Percentiles rank a stretch among this genome's conserved stretches.
These are phyloP conservation scores for Oeneis ivallda DNA, from an alignment of 2,888 invertebrate genomes.

Conservation along the genomic window DNA sequence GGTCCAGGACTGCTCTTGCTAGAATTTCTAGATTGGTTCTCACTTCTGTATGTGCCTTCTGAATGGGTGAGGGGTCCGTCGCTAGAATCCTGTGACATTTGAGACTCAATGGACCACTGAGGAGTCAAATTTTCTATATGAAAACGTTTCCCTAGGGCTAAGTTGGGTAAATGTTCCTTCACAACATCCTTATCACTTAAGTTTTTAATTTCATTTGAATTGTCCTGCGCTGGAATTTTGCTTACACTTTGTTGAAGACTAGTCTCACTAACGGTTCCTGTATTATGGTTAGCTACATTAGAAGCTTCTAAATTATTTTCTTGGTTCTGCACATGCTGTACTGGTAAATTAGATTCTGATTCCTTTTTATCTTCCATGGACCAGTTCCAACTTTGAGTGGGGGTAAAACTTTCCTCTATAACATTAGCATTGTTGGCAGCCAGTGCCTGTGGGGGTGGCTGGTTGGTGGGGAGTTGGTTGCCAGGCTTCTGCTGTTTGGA, in stretches of 20 bases:
- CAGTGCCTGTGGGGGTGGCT: slow-evolving; percentile 40
- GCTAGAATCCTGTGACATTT: slow-evolving; percentile 85
- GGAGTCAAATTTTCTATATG: slow-evolving; percentile 76
- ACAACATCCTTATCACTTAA: slow-evolving; percentile 68
- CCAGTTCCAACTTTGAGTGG: slow-evolving; percentile 84
- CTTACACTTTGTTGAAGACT: slow-evolving; percentile 44
- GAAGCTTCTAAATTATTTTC: slow-evolving; percentile 40
- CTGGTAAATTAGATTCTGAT: slow-evolving; percentile 39
- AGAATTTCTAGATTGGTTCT: slow-evolving; percentile 80
- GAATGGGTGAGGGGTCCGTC: slow-evolving; percentile 83
- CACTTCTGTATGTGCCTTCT: slow-evolving; percentile 83
- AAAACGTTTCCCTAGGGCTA: slow-evolving; percentile 69
- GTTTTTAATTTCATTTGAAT: slow-evolving; percentile 59
- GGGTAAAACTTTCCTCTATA: slow-evolving; percentile 82
- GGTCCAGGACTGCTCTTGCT: slow-evolving; percentile 73
- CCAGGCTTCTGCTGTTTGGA: slow-evolving; percentile 62
- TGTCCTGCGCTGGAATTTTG: slow-evolving; percentile 43
- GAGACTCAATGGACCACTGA: slow-evolving; percentile 85
- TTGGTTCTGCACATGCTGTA: slow-evolving; percentile 42
- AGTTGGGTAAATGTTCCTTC: slow-evolving; percentile 69
- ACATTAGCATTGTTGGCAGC: slow-evolving; percentile 70
- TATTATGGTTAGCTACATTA: slow-evolving; percentile 11
- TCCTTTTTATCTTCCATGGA: slow-evolving; percentile 75
- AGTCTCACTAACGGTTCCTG: slow-evolving; percentile 38
- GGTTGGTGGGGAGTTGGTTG: slow-evolving; percentile 43